Conservation (phyloP, 92 coral and sea anemone species). For the Meandrina meandrites region DNA sequence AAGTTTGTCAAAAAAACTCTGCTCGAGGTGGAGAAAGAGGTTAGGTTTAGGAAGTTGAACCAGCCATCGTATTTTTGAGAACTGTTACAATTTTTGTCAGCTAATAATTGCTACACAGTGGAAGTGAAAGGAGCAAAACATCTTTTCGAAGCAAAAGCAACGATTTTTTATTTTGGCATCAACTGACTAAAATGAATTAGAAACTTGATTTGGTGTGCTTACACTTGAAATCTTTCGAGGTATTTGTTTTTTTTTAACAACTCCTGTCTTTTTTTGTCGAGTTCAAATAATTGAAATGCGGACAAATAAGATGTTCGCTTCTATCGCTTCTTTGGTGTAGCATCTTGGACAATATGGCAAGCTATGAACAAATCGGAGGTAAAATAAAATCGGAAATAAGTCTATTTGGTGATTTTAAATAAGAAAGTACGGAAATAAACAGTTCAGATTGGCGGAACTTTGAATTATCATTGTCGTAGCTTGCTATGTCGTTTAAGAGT, state of each 20-base stretch:
- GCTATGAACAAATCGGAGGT: neutral
- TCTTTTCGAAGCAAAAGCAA: neutral
- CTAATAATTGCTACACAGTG: neutral
- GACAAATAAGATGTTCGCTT: neutral
- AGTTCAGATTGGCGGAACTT: neutral
- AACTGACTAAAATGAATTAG: neutral
- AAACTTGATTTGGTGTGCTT: neutral
- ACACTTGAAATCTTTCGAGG: neutral
- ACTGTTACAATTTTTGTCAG: neutral
- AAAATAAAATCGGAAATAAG: neutral
- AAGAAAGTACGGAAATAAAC: neutral
- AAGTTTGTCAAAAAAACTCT: neutral
- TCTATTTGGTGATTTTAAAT: neutral
- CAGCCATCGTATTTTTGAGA: neutral
- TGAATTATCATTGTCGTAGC: neutral
- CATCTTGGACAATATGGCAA: neutral
- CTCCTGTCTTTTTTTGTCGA: no score
- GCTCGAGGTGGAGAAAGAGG: neutral
- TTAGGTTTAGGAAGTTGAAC: neutral
- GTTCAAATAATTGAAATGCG: neutral
- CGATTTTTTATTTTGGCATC: neutral
- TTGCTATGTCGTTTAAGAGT: neutral
- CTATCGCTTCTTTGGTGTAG: neutral
- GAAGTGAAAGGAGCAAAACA: neutral
- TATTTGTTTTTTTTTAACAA: no score